Evolutionary conservation across 1,140 invertebrate genomes (phyloP).

Genomic region (Trichonephila clavata): DNA sequence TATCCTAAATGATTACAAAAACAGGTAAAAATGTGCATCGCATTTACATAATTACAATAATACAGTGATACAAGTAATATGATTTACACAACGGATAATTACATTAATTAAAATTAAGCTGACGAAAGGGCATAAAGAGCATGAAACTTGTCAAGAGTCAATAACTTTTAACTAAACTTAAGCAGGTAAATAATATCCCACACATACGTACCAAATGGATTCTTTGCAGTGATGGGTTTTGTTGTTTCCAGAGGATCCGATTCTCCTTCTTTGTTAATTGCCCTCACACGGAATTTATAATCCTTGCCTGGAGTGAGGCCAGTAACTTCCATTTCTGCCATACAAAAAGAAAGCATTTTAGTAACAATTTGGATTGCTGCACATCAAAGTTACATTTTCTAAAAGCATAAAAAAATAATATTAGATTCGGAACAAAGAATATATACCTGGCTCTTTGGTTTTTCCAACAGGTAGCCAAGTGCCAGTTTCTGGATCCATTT

Average conservation of each 20-base stretch:
- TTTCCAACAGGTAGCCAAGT: conserved; percentile 89
- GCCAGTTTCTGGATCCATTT: conserved; percentile 93
- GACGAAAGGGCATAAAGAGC: too few relatives aligned
- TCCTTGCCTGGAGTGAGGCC: conserved; percentile 94
- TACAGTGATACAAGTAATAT: too few relatives aligned
- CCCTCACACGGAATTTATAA: conserved; percentile 96
- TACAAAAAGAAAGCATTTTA: neutral
- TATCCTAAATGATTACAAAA: too few relatives aligned
- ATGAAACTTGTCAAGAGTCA: too few relatives aligned
- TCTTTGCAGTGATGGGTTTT: conserved; percentile 94
- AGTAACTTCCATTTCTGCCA: conserved; percentile 87
- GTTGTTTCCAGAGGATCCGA: conserved; percentile 95
- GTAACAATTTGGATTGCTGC: neutral
- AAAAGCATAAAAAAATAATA: conserved; percentile 84
- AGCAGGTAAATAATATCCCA: too few relatives aligned
- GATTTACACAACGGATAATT: too few relatives aligned
- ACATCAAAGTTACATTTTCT: neutral
- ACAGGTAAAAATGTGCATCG: too few relatives aligned
- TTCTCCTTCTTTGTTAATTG: conserved; percentile 97
- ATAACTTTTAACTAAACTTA: too few relatives aligned
- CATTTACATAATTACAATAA: too few relatives aligned
- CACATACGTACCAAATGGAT: conserved; percentile 91
- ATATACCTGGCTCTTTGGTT: conserved; percentile 80
- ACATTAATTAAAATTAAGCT: too few relatives aligned
- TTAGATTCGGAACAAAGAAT: too few relatives aligned